A percentile compares a stretch with the other conserved stretches of the same genome.
These are phyloP conservation scores for Melanerpes formicivorus DNA, from an alignment of 2,113 vertebrate genomes.

Conservation along the genomic window DNA sequence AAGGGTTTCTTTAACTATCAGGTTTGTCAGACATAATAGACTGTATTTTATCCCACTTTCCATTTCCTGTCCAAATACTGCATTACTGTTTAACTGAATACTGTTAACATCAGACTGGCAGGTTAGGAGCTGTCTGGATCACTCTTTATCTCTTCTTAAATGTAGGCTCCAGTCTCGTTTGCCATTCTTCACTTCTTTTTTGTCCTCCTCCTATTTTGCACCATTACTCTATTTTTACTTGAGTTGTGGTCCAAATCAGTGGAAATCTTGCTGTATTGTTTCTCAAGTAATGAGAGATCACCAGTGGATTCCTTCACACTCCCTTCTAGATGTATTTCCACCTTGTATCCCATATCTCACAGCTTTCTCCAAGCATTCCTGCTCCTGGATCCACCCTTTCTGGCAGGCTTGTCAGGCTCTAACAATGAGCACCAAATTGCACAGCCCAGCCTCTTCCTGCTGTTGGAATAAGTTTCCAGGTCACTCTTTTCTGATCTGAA, in stretches of 20 bases:
- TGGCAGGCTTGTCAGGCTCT: constrained; percentile 23
- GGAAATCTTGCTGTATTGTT: background rate
- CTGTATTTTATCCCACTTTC: background rate
- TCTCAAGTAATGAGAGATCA: background rate
- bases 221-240: background rate
- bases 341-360: background rate
- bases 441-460: constrained; percentile 35
- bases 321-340: background rate
- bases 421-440: constrained; percentile 18
- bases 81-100: background rate
- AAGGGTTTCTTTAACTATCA: background rate
- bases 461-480: constrained; percentile 52
- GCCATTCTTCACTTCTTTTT: background rate
- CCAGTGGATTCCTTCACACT: background rate
- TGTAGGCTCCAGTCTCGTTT: background rate
- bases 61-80: background rate
- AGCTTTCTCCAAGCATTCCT: constrained; percentile 33
- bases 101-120: background rate
- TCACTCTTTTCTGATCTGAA: background rate
- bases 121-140: background rate
- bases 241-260: background rate
- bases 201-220: background rate
- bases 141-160: background rate
- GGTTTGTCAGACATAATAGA: background rate
- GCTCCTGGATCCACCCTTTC: constrained; percentile 36